phyloP scores from a whole-genome alignment of 2,888 invertebrate genomes.

The Vesta saturnalis region DNA sequence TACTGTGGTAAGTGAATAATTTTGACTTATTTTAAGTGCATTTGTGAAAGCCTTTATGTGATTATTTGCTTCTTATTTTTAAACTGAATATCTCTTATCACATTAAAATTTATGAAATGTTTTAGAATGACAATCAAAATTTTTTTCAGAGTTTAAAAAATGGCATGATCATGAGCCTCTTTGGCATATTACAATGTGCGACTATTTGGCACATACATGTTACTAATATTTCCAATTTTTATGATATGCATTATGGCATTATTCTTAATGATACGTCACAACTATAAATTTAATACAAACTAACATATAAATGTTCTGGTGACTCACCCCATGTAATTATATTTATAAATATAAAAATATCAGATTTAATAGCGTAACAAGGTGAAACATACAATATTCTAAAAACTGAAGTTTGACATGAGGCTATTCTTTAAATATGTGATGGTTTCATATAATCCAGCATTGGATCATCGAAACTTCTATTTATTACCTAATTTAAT shows the following conservation, averaged over 20 bases:
- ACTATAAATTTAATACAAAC: background rate
- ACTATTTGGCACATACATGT: background rate
- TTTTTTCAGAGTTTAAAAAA: background rate
- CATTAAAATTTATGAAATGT: too few species aligned
- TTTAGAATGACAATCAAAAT: too few species aligned
- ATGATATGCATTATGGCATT: conserved; percentile 8
- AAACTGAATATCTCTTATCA: too few species aligned
- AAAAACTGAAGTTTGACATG: conserved; percentile 34
- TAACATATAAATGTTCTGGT: background rate
- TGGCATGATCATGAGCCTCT: background rate
- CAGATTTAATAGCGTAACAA: conserved; percentile 9
- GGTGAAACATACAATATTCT: background rate
- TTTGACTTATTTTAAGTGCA: too few species aligned
- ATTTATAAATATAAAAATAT: conserved; percentile 11
- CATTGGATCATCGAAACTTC: conserved; percentile 41
- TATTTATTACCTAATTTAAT: conserved; percentile 33
- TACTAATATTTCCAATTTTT: background rate
- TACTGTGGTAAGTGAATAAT: background rate
- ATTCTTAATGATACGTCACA: conserved; percentile 16
- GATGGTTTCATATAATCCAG: conserved; percentile 35
- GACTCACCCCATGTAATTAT: conserved; percentile 4
- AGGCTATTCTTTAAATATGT: conserved; percentile 43
- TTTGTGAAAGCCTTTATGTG: too few species aligned
- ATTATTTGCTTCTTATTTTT: too few species aligned
- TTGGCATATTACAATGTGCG: background rate